Percentiles rank a stretch among this genome's conserved stretches.
Evolutionary conservation across 2,113 vertebrate species (phyloP).

Genomic region (Pseudorectes ferrugineus): DNA sequence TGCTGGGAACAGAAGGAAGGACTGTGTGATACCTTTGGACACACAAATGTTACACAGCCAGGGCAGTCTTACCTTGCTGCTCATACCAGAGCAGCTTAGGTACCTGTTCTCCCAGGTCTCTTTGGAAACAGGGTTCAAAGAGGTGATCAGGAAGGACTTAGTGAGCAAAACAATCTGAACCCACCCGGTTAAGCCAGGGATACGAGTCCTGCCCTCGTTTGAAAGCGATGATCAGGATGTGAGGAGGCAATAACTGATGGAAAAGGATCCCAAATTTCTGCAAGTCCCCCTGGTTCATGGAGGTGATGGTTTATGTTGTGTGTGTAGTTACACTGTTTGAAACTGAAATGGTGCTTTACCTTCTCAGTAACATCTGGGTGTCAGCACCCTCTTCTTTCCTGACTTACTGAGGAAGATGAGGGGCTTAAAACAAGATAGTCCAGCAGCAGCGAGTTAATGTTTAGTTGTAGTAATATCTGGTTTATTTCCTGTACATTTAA

Average conservation of each 20-base stretch:
- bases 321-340: fast-evolving
- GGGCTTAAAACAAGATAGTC: not conserved
- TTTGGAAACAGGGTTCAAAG: not conserved
- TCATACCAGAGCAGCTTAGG: not conserved
- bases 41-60: not conserved
- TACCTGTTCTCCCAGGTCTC: not conserved
- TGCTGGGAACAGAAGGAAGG: not conserved
- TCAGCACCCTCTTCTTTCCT: not conserved
- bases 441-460: not conserved
- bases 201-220: fast-evolving
- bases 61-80: not conserved
- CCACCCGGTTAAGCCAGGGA: not conserved
- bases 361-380: no score
- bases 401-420: not conserved
- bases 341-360: fast-evolving
- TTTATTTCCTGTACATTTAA: not conserved
- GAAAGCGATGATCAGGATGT: not conserved
- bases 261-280: not conserved
- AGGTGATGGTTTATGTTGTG: not conserved
- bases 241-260: not conserved
- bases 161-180: not conserved
- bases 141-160: not conserved
- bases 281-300: not conserved
- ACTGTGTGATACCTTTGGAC: not conserved
- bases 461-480: not conserved